Percentiles rank a stretch among this genome's conserved stretches.
Evolutionary conservation across 2,888 invertebrate species (phyloP).

Genomic region (Folsomia candida): DNA sequence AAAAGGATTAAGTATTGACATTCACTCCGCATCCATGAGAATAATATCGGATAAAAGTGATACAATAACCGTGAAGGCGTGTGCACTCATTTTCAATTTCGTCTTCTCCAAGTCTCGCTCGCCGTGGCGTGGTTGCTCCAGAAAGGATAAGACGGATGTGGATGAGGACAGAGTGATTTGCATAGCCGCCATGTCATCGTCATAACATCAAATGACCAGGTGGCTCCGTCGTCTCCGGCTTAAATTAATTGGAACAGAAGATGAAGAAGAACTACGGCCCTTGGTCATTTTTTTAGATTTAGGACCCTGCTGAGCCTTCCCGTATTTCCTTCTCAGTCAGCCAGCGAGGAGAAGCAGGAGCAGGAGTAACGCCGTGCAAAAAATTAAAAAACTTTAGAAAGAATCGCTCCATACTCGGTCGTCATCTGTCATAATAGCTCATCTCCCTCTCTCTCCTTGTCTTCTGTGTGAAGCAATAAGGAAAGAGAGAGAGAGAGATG

Average conservation of each 20-base stretch:
- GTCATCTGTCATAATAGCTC: neutral
- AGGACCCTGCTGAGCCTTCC: neutral
- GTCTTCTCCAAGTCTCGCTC: too few species aligned
- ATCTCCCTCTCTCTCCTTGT: too few species aligned
- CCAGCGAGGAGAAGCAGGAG: too few species aligned
- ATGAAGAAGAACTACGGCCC: neutral
- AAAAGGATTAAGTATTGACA: too few species aligned
- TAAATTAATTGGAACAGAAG: slow-evolving; percentile 2
- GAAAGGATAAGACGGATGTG: neutral
- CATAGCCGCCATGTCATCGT: slow-evolving; percentile 17
- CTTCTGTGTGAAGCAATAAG: neutral
- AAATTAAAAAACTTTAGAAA: neutral
- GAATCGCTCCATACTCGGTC: neutral
- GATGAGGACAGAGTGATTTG: neutral
- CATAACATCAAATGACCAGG: neutral
- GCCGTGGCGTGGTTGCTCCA: too few species aligned
- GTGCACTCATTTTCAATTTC: too few species aligned
- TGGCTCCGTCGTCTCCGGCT: neutral
- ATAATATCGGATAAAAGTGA: too few species aligned
- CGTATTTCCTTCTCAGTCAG: too few species aligned
- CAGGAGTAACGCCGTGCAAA: neutral
- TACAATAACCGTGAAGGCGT: too few species aligned
- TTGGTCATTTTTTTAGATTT: neutral
- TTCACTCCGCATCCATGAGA: too few species aligned
- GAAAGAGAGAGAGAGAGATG: too few species aligned